These are phyloP conservation scores for Holothuria scabra DNA, from an alignment of 53 echinoderm and acorn worm genomes.

Conservation along the genomic window DNA sequence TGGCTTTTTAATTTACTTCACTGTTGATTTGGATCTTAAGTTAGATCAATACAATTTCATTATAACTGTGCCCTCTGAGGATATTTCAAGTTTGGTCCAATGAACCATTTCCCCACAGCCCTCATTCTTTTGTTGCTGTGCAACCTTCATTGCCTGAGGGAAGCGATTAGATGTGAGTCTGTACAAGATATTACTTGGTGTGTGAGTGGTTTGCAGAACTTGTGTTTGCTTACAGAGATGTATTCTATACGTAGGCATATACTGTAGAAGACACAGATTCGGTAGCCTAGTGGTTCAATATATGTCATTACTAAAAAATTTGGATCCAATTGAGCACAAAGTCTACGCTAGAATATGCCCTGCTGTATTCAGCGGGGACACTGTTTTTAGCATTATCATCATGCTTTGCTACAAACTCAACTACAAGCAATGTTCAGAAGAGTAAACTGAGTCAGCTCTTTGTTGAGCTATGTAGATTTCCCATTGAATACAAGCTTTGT, in stretches of 20 bases:
- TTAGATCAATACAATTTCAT: slow-evolving; percentile 35
- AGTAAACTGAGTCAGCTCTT: too few species aligned
- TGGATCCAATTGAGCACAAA: too few species aligned
- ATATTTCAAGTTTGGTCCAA: not conserved
- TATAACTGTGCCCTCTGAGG: slow-evolving; percentile 11
- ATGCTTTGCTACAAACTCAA: too few species aligned
- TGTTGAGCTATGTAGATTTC: too few species aligned
- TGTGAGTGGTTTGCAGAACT: slow-evolving; percentile 10
- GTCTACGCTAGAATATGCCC: too few species aligned
- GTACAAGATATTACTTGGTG: slow-evolving; percentile 17
- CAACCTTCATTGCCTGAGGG: not conserved
- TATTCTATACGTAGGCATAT: too few species aligned
- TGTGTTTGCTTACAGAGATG: not conserved
- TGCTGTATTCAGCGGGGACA: too few species aligned
- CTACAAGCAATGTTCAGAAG: too few species aligned
- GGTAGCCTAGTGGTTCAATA: not conserved
- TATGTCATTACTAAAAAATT: not conserved
- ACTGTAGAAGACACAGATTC: not conserved
- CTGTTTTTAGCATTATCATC: too few species aligned
- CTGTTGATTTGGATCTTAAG: not conserved
- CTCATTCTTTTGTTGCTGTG: not conserved
- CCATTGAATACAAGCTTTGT: too few species aligned
- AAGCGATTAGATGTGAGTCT: slow-evolving; percentile 1
- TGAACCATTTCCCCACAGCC: not conserved
- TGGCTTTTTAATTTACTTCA: not conserved